phyloP scores from a whole-genome alignment of 2,113 vertebrate genomes.

The Neolamprologus sp. region DNA sequence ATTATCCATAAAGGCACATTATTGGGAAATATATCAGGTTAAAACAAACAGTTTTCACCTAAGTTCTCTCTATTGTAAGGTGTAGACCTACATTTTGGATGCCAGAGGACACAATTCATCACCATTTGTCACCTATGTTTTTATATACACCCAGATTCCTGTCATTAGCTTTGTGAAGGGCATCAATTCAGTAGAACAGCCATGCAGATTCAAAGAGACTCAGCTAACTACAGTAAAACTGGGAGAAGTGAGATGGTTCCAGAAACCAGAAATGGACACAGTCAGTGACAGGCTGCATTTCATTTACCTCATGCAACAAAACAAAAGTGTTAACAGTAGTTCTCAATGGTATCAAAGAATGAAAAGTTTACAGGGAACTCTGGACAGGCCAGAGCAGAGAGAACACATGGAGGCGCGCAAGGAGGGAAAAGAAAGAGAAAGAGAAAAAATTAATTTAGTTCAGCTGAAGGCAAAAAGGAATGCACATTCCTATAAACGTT shows the following conservation, averaged over 20 bases:
- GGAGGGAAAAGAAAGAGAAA: slow-evolving; percentile 41
- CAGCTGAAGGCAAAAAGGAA: slow-evolving; percentile 28
- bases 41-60: neutral
- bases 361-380: slow-evolving; percentile 81
- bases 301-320: slow-evolving; percentile 66
- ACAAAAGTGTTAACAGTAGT: slow-evolving; percentile 77
- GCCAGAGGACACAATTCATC: neutral
- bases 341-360: slow-evolving; percentile 86
- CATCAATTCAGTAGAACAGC: neutral
- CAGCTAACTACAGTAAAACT: neutral
- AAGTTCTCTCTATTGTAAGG: neutral
- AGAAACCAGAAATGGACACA: neutral
- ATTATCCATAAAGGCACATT: neutral
- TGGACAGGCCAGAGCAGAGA: slow-evolving; percentile 55
- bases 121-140: neutral
- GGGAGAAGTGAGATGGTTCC: neutral
- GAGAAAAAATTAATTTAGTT: slow-evolving; percentile 55
- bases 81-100: neutral
- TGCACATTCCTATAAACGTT: neutral
- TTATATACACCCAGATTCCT: neutral
- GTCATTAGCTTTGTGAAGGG: neutral
- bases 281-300: slow-evolving; percentile 3
- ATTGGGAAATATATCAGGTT: neutral
- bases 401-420: slow-evolving; percentile 22
- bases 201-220: neutral